These are phyloP conservation scores for Octomys mimax DNA, from an alignment of 2,797 vertebrate species.

Conservation along the genomic window DNA sequence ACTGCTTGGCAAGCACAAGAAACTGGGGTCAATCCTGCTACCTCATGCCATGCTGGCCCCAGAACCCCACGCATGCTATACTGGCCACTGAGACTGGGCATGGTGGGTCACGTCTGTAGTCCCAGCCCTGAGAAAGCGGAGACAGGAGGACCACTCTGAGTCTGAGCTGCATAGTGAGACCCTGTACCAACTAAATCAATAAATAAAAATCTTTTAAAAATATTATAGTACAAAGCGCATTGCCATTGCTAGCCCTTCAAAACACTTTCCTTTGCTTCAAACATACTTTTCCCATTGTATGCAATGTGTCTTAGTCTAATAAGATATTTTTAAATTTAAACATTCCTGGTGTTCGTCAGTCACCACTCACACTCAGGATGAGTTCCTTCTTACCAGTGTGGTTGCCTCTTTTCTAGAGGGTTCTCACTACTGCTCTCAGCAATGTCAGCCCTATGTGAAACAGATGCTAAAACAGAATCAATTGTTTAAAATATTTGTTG, in stretches of 20 bases:
- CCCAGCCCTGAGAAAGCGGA: too few relatives aligned
- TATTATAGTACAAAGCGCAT: not conserved
- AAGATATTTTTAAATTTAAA: not conserved
- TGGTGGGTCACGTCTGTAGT: too few relatives aligned
- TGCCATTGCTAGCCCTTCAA: not conserved
- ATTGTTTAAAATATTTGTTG: not conserved
- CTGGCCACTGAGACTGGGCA: too few relatives aligned
- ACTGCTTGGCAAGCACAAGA: too few relatives aligned
- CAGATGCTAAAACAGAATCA: not conserved
- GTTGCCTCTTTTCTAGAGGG: not conserved
- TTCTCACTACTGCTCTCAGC: too few relatives aligned
- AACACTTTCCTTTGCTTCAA: not conserved
- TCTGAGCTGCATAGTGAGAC: too few relatives aligned
- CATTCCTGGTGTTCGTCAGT: not conserved
- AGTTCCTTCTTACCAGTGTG: not conserved
- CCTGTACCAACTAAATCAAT: too few relatives aligned
- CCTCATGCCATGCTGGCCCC: too few relatives aligned
- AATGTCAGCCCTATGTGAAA: not conserved
- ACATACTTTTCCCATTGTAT: not conserved
- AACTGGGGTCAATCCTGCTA: too few relatives aligned
- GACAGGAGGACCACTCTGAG: too few relatives aligned
- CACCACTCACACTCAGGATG: not conserved
- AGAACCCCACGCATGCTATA: too few relatives aligned
- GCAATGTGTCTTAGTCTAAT: not conserved
- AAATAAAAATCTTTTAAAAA: too few relatives aligned